Base-by-base conservation (phyloP, 2,113 vertebrate species). In the Mirounga angustirostris region DNA sequence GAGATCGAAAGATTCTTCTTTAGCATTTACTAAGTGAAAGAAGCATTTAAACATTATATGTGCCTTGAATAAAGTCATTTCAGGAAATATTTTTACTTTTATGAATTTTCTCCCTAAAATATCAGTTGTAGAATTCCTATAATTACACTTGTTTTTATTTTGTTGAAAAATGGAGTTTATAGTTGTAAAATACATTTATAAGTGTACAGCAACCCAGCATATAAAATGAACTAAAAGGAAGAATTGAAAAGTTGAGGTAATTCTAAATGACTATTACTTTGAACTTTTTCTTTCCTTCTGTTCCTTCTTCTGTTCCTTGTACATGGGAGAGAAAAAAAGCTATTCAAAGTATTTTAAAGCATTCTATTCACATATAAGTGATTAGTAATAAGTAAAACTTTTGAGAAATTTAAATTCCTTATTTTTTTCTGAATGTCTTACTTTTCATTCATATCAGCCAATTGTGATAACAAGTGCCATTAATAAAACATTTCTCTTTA, bases 31-130 rank as follows among this genome's bases (percentile, higher is more conserved):
- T 81, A 92, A 95, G 13, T 81, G 67, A 96, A 82, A 84, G 67
- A 96, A 97, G n/a, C 26, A 80, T 96, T 83, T 96, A 85, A 94
- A 89, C 21, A 28, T 96, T 89, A 58, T 88, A 40, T 18, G 81
- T 98, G 94, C 94, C 95, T 98, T 97, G 80, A 94, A 91, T 93
- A 88, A 97, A 84, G 26, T 33, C 97, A 65, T 94, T 94, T 94
- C 76, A 96, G 36, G 50, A 92, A 96, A 81, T 90, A 50, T 9
- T 84, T 96, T 74, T 94, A 96, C 46, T 94, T 84, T 85, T 93
- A 89, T 58, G 54, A 71, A 81, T 88, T 96, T 97, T 95, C 12
- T 79, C 24, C 82, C 40, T 88, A 89, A 97, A 93, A 50, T 97
- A 91, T 21, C 56, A 76, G 30, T 54, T 88, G n/a, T 84, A n/a